Conservation (phyloP, 2,888 invertebrate species). For the Pachydiplax longipennis region DNA sequence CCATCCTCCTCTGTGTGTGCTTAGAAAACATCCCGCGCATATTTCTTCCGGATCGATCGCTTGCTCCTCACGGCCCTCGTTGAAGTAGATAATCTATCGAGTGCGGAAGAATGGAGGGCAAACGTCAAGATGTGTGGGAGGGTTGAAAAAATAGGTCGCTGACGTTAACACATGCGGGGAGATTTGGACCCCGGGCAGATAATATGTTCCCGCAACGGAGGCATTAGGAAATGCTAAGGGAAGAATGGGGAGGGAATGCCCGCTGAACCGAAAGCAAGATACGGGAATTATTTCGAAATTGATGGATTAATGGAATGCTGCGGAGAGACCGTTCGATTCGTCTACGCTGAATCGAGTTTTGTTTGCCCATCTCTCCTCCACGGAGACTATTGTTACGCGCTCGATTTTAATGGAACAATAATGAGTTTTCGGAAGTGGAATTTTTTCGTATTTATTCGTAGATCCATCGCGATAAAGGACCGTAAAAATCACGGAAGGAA, state of each 20-base stretch:
- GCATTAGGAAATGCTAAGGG: neutral
- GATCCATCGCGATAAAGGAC: too few relatives aligned
- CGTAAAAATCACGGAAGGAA: neutral
- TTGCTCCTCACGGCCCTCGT: too few relatives aligned
- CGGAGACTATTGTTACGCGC: neutral
- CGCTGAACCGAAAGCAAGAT: neutral
- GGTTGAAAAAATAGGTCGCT: neutral
- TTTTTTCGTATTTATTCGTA: neutral
- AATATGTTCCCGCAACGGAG: neutral
- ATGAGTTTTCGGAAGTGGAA: neutral
- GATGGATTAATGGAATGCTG: neutral
- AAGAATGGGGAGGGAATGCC: neutral
- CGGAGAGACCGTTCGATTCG: neutral
- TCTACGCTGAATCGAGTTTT: too few relatives aligned
- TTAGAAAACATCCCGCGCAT: too few relatives aligned
- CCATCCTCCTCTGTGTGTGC: too few relatives aligned
- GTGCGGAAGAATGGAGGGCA: too few relatives aligned
- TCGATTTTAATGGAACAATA: neutral
- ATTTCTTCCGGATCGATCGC: too few relatives aligned
- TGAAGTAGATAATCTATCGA: too few relatives aligned
- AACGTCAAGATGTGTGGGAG: neutral
- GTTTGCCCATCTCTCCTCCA: too few relatives aligned
- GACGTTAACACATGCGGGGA: neutral
- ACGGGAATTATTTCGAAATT: neutral
- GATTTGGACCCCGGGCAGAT: neutral